Base-by-base conservation (phyloP, 53 echinoderm and acorn worm species). In the Paelopatides confundens region DNA sequence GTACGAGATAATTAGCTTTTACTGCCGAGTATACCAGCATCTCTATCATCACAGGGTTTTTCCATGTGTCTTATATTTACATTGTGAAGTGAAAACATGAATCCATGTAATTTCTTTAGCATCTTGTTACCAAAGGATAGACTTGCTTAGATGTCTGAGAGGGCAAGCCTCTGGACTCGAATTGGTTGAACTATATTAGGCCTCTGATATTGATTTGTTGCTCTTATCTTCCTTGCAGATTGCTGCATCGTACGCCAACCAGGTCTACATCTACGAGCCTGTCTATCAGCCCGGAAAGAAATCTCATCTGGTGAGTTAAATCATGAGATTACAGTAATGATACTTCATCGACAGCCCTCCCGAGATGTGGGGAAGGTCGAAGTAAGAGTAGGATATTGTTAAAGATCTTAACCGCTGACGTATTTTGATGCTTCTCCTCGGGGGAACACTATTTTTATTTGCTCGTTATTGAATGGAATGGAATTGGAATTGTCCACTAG, bases 191-290 rank as follows among this genome's bases (percentile, higher is more conserved):
- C 58, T 58, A 18, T 58, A 10, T 12, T 9, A 43, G 58, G 58
- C 58, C 58, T 58, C 58, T 23, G 21, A 58, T 58, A 58, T 58
- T 58, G 58, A 58, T 58, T 26, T 67, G 68, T 76, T 37, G 39
- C 15, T 85, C 12, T 76, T 26, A 85, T 69, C 43, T 68, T 76
- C 63, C 18, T 81, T 70, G 10, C 92, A 99, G 99, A 99, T 96
- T 96, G 95, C 99, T 8, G 99, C 99, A 29, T 99, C 99, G 9
- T 99, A 94, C 64, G 99, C 99, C 34, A 99, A 99, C 67, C 95
- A 99, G 82, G 99, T 99, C 32, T 99, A 94, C 86, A 94, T 99
- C 54, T 99, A 95, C 91, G 99, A 99, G 77, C 99, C 99, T 21
- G 88, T 82, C 65, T 93, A 93, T 36, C 74, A 89, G 7, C 63